These are phyloP conservation scores for Sebastes fasciatus DNA, from an alignment of 2,113 vertebrate species.

Conservation along the genomic window DNA sequence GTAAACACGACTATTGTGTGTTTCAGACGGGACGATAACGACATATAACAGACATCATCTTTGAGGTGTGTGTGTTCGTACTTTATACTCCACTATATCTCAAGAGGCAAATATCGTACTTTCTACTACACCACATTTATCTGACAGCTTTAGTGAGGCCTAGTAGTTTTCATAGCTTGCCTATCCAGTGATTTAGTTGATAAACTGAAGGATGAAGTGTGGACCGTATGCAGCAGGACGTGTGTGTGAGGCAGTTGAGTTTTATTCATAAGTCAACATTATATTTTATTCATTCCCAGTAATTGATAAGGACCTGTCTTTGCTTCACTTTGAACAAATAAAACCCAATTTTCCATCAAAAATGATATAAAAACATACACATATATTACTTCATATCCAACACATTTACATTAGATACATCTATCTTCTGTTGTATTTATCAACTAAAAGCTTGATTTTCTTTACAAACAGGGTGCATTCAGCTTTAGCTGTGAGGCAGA, in stretches of 20 bases:
- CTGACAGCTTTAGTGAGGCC: no score
- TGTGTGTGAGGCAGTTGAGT: background rate
- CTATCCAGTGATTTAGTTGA: background rate
- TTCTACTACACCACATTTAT: no score
- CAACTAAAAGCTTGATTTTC: slow-evolving; percentile 30
- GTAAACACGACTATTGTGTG: background rate
- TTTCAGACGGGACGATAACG: background rate
- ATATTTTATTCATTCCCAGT: slow-evolving; percentile 15
- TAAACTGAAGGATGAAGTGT: background rate
- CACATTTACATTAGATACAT: slow-evolving; percentile 22
- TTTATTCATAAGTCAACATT: background rate
- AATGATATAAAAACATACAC: slow-evolving; percentile 17
- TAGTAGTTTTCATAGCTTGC: background rate
- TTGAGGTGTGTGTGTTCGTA: background rate
- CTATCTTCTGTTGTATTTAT: background rate
- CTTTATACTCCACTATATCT: no score
- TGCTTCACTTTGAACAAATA: background rate
- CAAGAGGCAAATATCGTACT: no score
- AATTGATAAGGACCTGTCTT: background rate
- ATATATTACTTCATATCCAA: slow-evolving; percentile 26
- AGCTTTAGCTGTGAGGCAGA: slow-evolving; percentile 11
- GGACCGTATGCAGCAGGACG: background rate
- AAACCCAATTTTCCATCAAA: background rate
- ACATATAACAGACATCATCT: background rate
- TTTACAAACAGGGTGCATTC: background rate